phyloP scores from a whole-genome alignment of 92 coral and sea anemone species.

The Porites rus region DNA sequence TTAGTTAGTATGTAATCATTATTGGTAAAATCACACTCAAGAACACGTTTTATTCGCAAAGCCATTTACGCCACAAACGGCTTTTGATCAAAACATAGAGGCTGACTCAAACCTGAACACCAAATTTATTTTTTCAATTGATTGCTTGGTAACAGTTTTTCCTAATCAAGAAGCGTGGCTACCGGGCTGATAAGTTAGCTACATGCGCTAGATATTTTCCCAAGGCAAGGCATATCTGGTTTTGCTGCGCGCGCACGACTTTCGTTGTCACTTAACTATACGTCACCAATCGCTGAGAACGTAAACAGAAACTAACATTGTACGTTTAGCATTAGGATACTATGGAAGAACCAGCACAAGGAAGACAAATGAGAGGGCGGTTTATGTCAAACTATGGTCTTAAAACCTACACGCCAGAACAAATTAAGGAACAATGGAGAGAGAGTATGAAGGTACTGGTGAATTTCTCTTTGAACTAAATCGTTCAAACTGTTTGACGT shows the following conservation, averaged over 20 bases:
- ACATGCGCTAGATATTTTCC: no score
- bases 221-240: no score
- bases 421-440: constrained; percentile 95
- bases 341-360: constrained; percentile 18
- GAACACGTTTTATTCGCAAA: no score
- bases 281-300: constrained; percentile 12
- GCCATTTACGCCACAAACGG: no score
- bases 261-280: background rate
- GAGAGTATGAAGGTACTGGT: constrained; percentile 80
- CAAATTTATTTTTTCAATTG: no score
- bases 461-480: background rate
- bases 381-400: constrained; percentile 86
- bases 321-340: background rate
- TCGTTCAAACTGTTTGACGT: background rate
- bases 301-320: background rate
- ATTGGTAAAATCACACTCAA: no score
- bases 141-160: no score
- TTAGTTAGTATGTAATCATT: no score
- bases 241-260: background rate
- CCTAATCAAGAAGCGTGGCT: no score
- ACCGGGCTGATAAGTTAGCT: no score
- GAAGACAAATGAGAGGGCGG: constrained; percentile 14
- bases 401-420: constrained; percentile 86
- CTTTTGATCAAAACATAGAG: no score
- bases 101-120: no score